phyloP scores from a whole-genome alignment of 2,113 vertebrate genomes.

The Prochilodus magdalenae region DNA sequence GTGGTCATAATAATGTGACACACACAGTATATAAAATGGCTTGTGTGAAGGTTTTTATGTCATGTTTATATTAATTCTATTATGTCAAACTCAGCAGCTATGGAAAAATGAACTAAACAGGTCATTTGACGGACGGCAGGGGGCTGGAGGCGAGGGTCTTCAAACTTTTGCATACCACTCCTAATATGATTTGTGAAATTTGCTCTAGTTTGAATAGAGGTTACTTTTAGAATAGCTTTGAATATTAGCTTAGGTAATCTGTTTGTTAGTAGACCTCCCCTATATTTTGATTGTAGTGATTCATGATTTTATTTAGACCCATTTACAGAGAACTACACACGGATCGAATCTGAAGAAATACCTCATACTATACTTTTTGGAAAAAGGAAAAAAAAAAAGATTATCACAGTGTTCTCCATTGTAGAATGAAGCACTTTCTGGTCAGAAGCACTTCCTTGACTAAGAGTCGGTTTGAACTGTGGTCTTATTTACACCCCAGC shows the following conservation, averaged over 20 bases:
- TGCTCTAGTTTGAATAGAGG: conserved; percentile 42
- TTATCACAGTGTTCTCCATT: conserved; percentile 53
- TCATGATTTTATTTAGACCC: conserved; percentile 32
- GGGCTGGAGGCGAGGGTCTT: too few species aligned
- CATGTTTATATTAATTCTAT: too few species aligned
- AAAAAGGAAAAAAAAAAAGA: conserved; percentile 25
- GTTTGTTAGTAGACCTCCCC: conserved; percentile 19
- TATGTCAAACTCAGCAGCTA: too few species aligned
- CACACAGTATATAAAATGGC: too few species aligned
- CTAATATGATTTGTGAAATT: conserved; percentile 20
- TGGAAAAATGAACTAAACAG: too few species aligned
- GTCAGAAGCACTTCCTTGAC: conserved; percentile 55
- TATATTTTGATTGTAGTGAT: conserved; percentile 49
- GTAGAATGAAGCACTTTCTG: conserved; percentile 59
- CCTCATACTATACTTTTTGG: conserved; percentile 29
- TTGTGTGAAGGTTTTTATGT: too few species aligned
- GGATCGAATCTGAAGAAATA: conserved; percentile 47
- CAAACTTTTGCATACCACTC: too few species aligned
- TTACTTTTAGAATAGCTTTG: conserved; percentile 51
- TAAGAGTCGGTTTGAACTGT: conserved; percentile 48
- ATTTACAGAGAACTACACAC: conserved; percentile 30
- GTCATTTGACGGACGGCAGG: too few species aligned
- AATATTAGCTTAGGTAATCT: conserved; percentile 23
- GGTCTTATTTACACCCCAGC: conserved; percentile 43
- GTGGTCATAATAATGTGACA: too few species aligned